Base-by-base conservation (phyloP, 2,888 invertebrate genomes). In the Apamea monoglypha region DNA sequence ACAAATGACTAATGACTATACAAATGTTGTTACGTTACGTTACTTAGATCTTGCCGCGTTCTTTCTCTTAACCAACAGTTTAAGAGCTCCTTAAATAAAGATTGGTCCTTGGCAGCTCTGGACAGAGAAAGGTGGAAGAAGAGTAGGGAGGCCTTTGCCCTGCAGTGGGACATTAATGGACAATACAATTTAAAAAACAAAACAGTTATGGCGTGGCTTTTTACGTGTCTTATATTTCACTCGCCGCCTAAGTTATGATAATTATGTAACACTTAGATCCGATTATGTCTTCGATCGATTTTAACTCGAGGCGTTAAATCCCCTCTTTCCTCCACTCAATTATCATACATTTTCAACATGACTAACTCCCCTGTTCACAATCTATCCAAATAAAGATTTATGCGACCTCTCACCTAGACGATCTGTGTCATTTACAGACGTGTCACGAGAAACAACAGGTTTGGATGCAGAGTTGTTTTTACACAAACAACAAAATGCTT, bases 301-400 rank as follows among this genome's bases (percentile, higher is more conserved):
- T 59, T 25, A 21, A 36, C 53, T 47, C 29, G 18, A 14, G 18
- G 21, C 32, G 14, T 50, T 3, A 40, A 63, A n/a, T 16, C 50
- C 67, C 32, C 21, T 47, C 53, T 50, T 44, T 63, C 36, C 36
- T 59, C 59, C 16, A 5, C 47, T 70, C 59, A 67, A 79, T 81
- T 80, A 76, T 59, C 78, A 77, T 87, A 79, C 7, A 87, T 87
- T 84, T 85, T 84, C 84, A 67, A 84, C 87, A 75, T 47, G 87
- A 80, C 44, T 77, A 59, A 32, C 44, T 80, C 63, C 76, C 76
- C 74, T 70, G 68, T 44, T 59, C 18, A 1, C 29, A 50, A 29
- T 67, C 1, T 78, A 68, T 66, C 44, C 61, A 47, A 44, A 78
- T 67, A 66, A 76, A 61, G 21, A 83, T 78, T 44, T 75, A 86